Evolutionary conservation across 2,797 vertebrate species (phyloP).

Genomic region (Rhinichthys osculus): DNA sequence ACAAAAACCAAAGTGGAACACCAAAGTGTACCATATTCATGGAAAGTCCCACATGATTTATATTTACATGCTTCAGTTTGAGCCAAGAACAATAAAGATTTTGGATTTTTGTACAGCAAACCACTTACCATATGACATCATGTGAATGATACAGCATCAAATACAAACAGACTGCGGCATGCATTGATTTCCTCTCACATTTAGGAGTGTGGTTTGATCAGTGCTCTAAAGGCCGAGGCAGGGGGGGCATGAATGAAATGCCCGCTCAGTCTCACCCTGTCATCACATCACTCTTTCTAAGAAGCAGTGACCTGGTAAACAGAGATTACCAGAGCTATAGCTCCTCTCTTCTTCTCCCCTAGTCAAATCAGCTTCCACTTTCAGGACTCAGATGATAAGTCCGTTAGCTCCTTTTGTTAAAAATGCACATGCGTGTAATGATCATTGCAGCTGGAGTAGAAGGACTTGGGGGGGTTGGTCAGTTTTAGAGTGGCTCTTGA

Average conservation of each 20-base stretch:
- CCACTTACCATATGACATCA: conserved; percentile 29
- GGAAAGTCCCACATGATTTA: not conserved
- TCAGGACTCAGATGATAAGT: conserved; percentile 6
- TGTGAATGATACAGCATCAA: not conserved
- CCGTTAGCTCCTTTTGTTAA: conserved; percentile 20
- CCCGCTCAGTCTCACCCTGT: conserved; percentile 43
- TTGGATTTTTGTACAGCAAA: not conserved
- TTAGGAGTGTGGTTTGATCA: conserved; percentile 41
- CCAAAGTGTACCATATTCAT: not conserved
- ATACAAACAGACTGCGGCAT: conserved; percentile 22
- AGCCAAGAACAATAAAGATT: conserved; percentile 1
- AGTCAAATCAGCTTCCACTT: conserved; percentile 42
- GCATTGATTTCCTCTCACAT: conserved; percentile 48
- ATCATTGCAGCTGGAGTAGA: no score
- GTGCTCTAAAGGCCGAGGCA: conserved; percentile 15
- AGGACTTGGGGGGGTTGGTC: not conserved
- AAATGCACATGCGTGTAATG: conserved; percentile 37
- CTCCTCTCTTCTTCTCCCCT: conserved; percentile 18
- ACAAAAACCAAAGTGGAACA: not conserved
- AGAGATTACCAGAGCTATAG: conserved; percentile 36
- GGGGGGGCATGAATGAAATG: conserved; percentile 13
- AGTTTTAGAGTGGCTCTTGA: conserved; percentile 43
- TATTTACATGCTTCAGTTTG: conserved; percentile 4
- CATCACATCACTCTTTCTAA: conserved; percentile 50
- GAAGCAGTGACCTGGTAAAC: conserved; percentile 56